Base-by-base conservation (phyloP, 2,888 invertebrate genomes). In the Phlogophora meticulosa region DNA sequence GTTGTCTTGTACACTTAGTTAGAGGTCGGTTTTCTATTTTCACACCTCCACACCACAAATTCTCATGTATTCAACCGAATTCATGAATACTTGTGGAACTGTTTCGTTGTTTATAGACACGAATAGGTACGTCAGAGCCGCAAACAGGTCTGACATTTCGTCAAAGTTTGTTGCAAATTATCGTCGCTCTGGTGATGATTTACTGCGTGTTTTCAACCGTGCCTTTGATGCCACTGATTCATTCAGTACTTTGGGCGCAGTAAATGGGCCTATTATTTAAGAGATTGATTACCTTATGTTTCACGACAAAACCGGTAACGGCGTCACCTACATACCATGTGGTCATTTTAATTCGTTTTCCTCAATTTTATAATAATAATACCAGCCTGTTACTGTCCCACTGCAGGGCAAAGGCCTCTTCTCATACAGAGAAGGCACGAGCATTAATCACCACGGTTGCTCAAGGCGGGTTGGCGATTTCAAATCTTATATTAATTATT, bases 101-200 rank as follows among this genome's bases (percentile, higher is more conserved):
- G 69, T 69, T 66, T 36, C 52, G 36, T 70, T 81, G 55, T 71
- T 62, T 74, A 78, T 57, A 66, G 40, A 43, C 22, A 57, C 9
- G 20, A 52, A 40, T n/a, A n/a, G n/a, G n/a, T 61, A 65, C 75
- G 76, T 79, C 76, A 79, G 38, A 58, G n/a, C 43, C 24, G 48
- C 36, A 48, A 74, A 65, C 57, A 60, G 20, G 51, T 43, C 55
- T 69, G 62, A 62, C 66, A 70, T 72, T 70, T 64, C 61, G 53
- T 72, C 69, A 76, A 68, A 66, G 59, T 60, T 75, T 51, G 56
- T 67, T 64, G 57, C 60, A 52, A 61, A 60, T 48, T 28, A 65
- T 49, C 63, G 28, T 71, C 75, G 64, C 59, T 67, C 78, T 58
- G 64, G n/a, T 58, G 49, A 49, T 42, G 49, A 75, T 56, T 61